phyloP scores from a whole-genome alignment of 2,797 vertebrate genomes.

The Emys orbicularis region DNA sequence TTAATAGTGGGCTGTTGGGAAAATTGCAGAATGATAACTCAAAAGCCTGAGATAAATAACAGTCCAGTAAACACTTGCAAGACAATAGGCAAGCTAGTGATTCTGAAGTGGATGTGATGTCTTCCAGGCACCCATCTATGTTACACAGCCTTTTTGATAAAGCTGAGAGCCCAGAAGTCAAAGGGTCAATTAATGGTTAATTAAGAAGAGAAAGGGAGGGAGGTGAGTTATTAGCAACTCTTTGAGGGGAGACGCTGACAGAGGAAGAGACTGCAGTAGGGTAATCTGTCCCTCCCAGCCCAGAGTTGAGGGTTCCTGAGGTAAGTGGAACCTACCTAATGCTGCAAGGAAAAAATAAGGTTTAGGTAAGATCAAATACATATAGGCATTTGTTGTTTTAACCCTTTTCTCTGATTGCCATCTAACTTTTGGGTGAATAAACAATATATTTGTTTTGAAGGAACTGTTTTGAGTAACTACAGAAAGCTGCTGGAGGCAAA shows the following conservation, averaged over 20 bases:
- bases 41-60: fast-evolving
- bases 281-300: background rate
- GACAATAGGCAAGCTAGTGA: background rate
- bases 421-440: background rate
- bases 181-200: background rate
- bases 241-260: background rate
- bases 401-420: background rate
- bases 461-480: background rate
- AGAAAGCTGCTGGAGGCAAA: background rate
- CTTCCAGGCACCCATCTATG: background rate
- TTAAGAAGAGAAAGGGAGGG: background rate
- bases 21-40: background rate
- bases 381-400: background rate
- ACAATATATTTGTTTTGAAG: background rate
- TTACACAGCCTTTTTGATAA: background rate
- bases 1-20: background rate
- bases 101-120: background rate
- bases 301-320: background rate
- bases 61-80: slow-evolving; percentile 8
- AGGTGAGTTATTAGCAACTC: background rate
- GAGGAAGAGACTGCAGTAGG: background rate
- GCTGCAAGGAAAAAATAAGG: background rate
- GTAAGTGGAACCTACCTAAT: background rate
- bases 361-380: slow-evolving; percentile 5
- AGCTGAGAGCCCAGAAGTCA: background rate